A percentile compares a stretch with the other conserved stretches of the same genome.
Conservation (phyloP, 2,888 invertebrate genomes). For the Hyles lineata region DNA sequence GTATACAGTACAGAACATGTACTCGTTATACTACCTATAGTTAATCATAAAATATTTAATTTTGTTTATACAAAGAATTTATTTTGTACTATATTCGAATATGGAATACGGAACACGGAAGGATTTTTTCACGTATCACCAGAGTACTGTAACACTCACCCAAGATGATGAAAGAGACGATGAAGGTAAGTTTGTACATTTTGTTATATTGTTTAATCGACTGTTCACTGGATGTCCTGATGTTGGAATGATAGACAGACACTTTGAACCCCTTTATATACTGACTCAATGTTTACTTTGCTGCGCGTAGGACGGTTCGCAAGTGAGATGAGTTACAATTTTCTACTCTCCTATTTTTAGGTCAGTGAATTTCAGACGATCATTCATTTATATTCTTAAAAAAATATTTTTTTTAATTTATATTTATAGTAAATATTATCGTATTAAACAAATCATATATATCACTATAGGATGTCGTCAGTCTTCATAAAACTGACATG, state of each 20-base stretch:
- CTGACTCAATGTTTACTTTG: constrained; percentile 56
- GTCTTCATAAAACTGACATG: no score
- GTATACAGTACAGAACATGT: no score
- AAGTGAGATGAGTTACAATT: constrained; percentile 22
- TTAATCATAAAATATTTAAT: no score
- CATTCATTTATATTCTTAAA: neutral
- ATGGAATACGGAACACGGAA: no score
- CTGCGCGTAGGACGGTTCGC: constrained; percentile 48
- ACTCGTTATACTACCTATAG: no score
- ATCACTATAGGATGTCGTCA: no score
- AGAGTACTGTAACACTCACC: constrained; percentile 60
- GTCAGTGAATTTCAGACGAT: neutral
- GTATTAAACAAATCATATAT: no score
- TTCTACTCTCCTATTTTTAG: constrained; percentile 32
- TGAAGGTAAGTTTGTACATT: constrained; percentile 72
- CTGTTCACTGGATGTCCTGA: constrained; percentile 26
- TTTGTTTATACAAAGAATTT: no score
- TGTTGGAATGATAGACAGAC: constrained; percentile 51
- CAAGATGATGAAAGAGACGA: constrained; percentile 71
- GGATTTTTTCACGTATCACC: no score
- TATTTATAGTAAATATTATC: neutral
- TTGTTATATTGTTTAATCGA: constrained; percentile 26
- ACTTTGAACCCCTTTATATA: constrained; percentile 63
- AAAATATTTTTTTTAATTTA: no score
- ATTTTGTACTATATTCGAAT: no score